Evolutionary conservation across 2,888 invertebrate genomes (phyloP).

Genomic region (Acleris laterana): DNA sequence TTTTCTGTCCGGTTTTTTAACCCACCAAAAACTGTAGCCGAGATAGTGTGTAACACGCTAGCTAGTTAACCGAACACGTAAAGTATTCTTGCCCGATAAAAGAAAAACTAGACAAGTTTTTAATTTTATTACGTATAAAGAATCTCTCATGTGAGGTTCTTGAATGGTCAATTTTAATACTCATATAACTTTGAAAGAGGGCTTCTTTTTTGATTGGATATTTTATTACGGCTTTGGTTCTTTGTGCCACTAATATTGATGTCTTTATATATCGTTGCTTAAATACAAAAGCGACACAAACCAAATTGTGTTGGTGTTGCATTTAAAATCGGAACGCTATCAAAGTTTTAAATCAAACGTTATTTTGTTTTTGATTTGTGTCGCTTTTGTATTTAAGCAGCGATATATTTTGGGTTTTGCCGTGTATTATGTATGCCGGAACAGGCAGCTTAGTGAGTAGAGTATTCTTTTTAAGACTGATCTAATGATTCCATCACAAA

Average conservation of each 20-base stretch:
- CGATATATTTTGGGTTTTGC: too few species aligned
- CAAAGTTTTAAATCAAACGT: too few species aligned
- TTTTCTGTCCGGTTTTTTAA: slow-evolving; percentile 25
- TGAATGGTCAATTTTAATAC: neutral
- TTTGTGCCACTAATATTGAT: neutral
- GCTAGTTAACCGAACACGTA: slow-evolving; percentile 17
- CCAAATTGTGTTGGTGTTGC: too few species aligned
- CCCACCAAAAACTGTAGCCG: slow-evolving; percentile 6
- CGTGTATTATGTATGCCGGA: neutral
- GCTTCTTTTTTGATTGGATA: too few species aligned
- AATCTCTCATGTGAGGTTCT: neutral
- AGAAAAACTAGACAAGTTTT: neutral
- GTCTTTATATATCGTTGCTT: neutral
- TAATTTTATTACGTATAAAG: too few species aligned
- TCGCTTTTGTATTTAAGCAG: too few species aligned
- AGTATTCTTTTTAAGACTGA: slow-evolving; percentile 33
- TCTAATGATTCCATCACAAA: slow-evolving; percentile 18
- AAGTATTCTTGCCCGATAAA: slow-evolving; percentile 16
- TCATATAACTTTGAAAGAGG: neutral
- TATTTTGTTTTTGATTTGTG: too few species aligned
- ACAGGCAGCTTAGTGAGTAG: slow-evolving; percentile 23
- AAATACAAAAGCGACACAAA: too few species aligned
- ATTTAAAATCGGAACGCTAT: too few species aligned
- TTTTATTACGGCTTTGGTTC: neutral
- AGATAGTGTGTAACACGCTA: slow-evolving; percentile 32